Percentiles rank a stretch among this genome's conserved stretches.
Conservation (phyloP, 2,113 vertebrate genomes). For the Sorex fumeus region DNA sequence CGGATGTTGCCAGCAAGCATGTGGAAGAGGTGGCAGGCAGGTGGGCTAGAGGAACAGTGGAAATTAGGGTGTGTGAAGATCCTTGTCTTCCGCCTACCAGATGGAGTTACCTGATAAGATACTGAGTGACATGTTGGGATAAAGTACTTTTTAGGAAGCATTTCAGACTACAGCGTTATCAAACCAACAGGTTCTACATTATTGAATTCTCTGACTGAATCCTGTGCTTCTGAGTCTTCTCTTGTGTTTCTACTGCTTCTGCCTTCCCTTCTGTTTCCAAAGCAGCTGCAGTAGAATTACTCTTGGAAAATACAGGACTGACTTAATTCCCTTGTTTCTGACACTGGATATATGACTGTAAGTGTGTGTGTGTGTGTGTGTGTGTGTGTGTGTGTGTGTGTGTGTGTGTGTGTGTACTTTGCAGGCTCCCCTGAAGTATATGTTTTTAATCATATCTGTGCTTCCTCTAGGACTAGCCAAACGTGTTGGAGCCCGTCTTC, state of each 20-base stretch:
- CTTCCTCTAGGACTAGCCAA: constrained; percentile 94
- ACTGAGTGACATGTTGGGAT: not conserved
- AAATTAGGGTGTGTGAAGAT: not conserved
- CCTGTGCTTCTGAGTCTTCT: not conserved
- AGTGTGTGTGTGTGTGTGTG: not conserved
- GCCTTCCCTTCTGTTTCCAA: constrained; percentile 12
- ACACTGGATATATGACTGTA: not conserved
- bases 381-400: no score
- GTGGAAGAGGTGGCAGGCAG: not conserved
- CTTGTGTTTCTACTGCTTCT: not conserved
- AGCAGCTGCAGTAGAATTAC: not conserved
- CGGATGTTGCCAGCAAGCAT: fast-evolving
- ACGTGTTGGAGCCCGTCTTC: constrained; percentile 96
- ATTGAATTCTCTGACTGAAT: not conserved
- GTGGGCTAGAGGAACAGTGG: no score
- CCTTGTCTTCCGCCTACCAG: not conserved
- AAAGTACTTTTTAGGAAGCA: not conserved
- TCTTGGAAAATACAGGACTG: not conserved
- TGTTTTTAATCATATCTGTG: not conserved
- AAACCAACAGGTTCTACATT: not conserved
- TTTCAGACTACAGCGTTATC: not conserved
- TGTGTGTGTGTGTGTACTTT: not conserved
- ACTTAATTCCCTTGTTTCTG: not conserved
- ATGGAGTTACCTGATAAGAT: not conserved
- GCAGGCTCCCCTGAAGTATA: not conserved